Percentiles rank a stretch among this genome's conserved stretches.
These are phyloP conservation scores for Alloplasta piceator DNA, from an alignment of 2,888 invertebrate species.

Conservation along the genomic window DNA sequence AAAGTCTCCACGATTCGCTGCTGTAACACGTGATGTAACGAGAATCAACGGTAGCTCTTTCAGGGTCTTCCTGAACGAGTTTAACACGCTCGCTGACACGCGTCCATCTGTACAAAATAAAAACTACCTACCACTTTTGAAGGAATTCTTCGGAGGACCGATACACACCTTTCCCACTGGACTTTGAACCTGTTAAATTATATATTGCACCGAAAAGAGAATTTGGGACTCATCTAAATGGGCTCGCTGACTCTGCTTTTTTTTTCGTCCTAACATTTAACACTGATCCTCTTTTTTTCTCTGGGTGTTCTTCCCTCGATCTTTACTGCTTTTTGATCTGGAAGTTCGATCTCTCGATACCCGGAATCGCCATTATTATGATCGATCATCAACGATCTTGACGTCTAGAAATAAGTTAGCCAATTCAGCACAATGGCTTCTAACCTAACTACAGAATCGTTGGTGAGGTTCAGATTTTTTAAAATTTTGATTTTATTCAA, in stretches of 20 bases:
- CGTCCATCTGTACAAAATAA: constrained; percentile 67
- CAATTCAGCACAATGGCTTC: too few species aligned
- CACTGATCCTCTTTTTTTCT: not conserved
- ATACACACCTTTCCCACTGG: too few species aligned
- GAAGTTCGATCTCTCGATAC: too few species aligned
- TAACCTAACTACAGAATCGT: too few species aligned
- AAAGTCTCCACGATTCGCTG: too few species aligned
- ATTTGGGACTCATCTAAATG: constrained; percentile 35
- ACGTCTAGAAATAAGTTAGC: too few species aligned
- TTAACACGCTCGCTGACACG: constrained; percentile 71
- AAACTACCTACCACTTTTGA: constrained; percentile 64
- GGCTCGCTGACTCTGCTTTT: constrained; percentile 37
- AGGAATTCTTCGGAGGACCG: not conserved
- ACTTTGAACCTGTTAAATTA: constrained; percentile 50
- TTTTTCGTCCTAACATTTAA: constrained; percentile 36
- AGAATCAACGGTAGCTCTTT: constrained; percentile 49
- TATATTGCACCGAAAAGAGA: constrained; percentile 47
- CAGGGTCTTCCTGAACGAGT: constrained; percentile 41
- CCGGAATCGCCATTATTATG: too few species aligned
- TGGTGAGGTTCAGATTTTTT: too few species aligned
- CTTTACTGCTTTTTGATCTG: too few species aligned
- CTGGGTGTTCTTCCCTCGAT: too few species aligned
- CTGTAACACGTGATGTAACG: not conserved
- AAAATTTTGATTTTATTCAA: too few species aligned
- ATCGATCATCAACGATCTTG: too few species aligned